A percentile compares a stretch with the other conserved stretches of the same genome.
phyloP scores from a whole-genome alignment of 2,888 invertebrate genomes.

The Mechanitis messenoides region DNA sequence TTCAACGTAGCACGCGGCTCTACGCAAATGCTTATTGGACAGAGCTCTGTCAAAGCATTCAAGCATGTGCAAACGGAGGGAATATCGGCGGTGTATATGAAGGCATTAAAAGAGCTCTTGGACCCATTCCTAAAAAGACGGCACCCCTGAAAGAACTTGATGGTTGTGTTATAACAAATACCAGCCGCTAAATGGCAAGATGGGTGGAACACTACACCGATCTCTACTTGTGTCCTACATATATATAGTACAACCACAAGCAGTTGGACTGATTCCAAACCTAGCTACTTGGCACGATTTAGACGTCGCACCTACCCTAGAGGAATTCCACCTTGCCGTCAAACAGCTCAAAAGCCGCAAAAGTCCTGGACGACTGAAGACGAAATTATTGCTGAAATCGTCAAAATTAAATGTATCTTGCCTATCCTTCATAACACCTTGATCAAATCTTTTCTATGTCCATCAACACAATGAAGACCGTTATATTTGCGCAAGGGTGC shows the following conservation, averaged over 20 bases:
- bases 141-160: slow-evolving; percentile 16
- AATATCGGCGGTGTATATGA: slow-evolving; percentile 13
- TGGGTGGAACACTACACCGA: slow-evolving; percentile 12
- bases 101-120: slow-evolving; percentile 21
- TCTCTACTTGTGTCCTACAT: neutral
- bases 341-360: slow-evolving; percentile 11
- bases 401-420: neutral
- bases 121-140: slow-evolving; percentile 17
- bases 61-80: neutral
- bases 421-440: slow-evolving; percentile 6
- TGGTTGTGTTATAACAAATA: slow-evolving; percentile 13
- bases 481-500: too few relatives aligned
- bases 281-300: slow-evolving; percentile 5
- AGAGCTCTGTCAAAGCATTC: too few relatives aligned
- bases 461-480: too few relatives aligned
- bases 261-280: neutral
- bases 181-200: neutral
- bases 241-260: neutral
- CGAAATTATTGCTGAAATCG: slow-evolving; percentile 10
- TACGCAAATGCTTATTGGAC: too few relatives aligned
- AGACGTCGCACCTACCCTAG: slow-evolving; percentile 4
- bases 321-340: slow-evolving; percentile 7
- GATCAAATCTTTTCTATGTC: neutral
- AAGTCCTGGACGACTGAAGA: slow-evolving; percentile 9
- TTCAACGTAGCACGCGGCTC: neutral